Evolutionary conservation across 2,797 vertebrate species (phyloP).

Genomic region (Channa striata): DNA sequence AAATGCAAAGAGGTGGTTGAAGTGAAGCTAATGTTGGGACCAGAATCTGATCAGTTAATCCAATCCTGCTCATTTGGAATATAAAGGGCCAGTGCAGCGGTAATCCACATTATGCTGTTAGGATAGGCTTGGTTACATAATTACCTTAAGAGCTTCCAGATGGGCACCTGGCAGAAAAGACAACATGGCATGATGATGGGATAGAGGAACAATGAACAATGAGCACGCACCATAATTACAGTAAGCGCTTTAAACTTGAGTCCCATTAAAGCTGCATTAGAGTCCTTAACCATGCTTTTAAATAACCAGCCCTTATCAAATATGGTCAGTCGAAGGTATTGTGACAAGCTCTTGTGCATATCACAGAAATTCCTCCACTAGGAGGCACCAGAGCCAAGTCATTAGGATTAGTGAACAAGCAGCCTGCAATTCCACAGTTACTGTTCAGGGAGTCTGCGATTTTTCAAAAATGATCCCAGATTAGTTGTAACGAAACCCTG

Average conservation of each 20-base stretch:
- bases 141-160: slow-evolving; percentile 48
- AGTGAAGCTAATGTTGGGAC: neutral
- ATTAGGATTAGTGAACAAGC: neutral
- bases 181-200: slow-evolving; percentile 8
- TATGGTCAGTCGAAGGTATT: neutral
- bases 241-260: slow-evolving; percentile 2
- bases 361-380: slow-evolving; percentile 53
- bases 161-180: slow-evolving; percentile 45
- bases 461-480: slow-evolving; percentile 47
- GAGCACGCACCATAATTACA: neutral
- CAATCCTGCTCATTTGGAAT: slow-evolving; percentile 46
- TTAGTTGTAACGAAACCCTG: slow-evolving; percentile 58
- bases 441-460: too few relatives aligned
- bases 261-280: neutral
- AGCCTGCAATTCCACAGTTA: slow-evolving; percentile 2
- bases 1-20: neutral
- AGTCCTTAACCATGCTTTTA: slow-evolving; percentile 18
- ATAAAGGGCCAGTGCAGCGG: slow-evolving; percentile 35
- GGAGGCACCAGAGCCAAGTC: slow-evolving; percentile 63
- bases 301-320: slow-evolving; percentile 17
- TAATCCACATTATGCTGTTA: slow-evolving; percentile 72
- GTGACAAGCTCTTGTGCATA: slow-evolving; percentile 19
- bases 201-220: neutral
- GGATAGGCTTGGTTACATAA: slow-evolving; percentile 58
- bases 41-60: slow-evolving; percentile 61